Conservation (phyloP, 2,888 invertebrate species). For the Papilio elwesi region DNA sequence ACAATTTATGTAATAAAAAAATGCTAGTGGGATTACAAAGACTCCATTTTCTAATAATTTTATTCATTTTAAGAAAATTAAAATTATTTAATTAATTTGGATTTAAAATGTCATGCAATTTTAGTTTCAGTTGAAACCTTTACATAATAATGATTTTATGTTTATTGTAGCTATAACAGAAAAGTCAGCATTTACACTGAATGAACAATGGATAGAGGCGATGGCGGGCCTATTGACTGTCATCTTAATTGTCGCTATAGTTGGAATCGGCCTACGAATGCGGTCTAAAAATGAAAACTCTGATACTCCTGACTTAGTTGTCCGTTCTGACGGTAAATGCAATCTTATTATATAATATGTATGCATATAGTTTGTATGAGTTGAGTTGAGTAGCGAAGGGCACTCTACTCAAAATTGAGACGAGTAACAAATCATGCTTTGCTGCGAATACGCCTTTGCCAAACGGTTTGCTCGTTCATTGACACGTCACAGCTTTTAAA, state of each 20-base stretch:
- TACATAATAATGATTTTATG: background rate
- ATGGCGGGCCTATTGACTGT: conserved; percentile 47
- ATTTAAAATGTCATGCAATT: background rate
- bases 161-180: conserved; percentile 51
- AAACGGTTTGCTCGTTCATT: no score
- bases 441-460: no score
- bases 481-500: no score
- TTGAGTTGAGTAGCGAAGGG: no score
- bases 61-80: no score
- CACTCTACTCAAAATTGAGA: no score
- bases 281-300: conserved; percentile 45
- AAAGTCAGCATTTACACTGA: conserved; percentile 43
- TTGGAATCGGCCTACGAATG: conserved; percentile 49
- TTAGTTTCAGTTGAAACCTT: background rate
- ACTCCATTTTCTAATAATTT: background rate
- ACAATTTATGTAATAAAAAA: background rate
- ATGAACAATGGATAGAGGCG: conserved; percentile 55
- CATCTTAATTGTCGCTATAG: conserved; percentile 44
- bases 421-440: no score
- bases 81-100: background rate
- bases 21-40: no score
- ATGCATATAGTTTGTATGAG: background rate
- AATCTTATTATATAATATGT: background rate
- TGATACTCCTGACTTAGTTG: conserved; percentile 61
- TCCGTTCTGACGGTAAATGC: conserved; percentile 59